Evolutionary conservation across 2,888 invertebrate genomes (phyloP).

Genomic region (Tryphoninae sp.): DNA sequence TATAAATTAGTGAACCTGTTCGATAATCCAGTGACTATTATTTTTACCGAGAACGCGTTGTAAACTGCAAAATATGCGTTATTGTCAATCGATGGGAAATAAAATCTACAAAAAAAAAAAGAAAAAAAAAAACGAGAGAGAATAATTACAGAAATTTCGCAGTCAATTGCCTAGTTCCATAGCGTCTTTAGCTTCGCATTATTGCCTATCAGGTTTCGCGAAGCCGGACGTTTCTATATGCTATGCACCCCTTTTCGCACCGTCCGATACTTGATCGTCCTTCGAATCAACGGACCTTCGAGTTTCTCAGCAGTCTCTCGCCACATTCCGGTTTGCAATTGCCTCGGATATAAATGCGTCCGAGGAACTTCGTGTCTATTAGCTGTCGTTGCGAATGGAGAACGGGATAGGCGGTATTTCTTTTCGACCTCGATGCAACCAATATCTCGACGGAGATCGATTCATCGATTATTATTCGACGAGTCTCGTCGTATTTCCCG

Average conservation of each 20-base stretch:
- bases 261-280: conserved; percentile 39
- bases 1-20: too few species aligned
- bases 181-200: not conserved
- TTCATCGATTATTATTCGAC: conserved; percentile 23
- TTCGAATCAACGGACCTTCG: conserved; percentile 53
- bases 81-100: too few species aligned
- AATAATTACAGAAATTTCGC: too few species aligned
- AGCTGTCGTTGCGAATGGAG: conserved; percentile 1
- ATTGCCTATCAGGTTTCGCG: conserved; percentile 19
- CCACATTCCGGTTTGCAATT: conserved; percentile 39
- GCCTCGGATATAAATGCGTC: conserved; percentile 46
- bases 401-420: conserved; percentile 12
- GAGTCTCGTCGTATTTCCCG: not conserved
- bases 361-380: conserved; percentile 27
- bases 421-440: conserved; percentile 23
- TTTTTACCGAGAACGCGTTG: too few species aligned
- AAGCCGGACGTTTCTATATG: not conserved
- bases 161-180: too few species aligned
- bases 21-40: too few species aligned
- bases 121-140: too few species aligned
- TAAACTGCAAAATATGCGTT: too few species aligned
- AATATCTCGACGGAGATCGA: conserved; percentile 17
- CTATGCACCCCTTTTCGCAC: conserved; percentile 6
- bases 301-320: conserved; percentile 19
- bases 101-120: too few species aligned